Percentiles rank a stretch among this genome's conserved stretches.
Evolutionary conservation across 2,888 invertebrate species (phyloP).

Genomic region (Timema podura): DNA sequence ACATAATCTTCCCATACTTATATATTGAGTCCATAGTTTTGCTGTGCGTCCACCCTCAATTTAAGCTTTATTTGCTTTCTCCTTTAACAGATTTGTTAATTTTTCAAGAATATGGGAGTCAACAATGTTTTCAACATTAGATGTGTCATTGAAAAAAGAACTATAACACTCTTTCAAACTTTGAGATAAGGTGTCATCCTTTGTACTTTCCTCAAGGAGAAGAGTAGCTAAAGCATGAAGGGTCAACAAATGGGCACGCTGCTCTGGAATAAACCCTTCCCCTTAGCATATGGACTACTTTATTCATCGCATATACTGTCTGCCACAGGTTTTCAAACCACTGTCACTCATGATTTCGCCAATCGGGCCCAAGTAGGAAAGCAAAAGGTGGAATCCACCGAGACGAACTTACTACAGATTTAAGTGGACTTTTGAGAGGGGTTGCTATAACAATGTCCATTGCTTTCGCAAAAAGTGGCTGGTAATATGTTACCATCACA

Average conservation of each 20-base stretch:
- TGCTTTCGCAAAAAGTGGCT: conserved; percentile 8
- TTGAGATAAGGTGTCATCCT: neutral
- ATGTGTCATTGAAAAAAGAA: neutral
- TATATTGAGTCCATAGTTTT: conserved; percentile 7
- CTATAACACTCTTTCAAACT: conserved; percentile 8
- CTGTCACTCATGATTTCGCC: neutral
- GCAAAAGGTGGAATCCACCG: conserved; percentile 8
- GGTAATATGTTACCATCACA: conserved; percentile 12
- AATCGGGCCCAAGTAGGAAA: neutral
- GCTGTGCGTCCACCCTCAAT: neutral
- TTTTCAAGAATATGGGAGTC: neutral
- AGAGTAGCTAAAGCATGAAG: conserved; percentile 8
- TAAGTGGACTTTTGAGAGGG: conserved; percentile 1
- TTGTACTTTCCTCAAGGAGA: neutral
- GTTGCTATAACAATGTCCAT: neutral
- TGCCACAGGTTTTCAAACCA: neutral
- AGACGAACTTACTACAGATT: neutral
- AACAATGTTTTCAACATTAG: neutral
- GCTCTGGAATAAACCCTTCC: neutral
- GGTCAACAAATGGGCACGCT: neutral
- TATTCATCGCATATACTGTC: neutral
- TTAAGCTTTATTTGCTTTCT: neutral
- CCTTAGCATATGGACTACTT: conserved; percentile 3
- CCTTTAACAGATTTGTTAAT: neutral
- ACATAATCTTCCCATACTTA: conserved; percentile 4